Percentiles rank a stretch among this genome's conserved stretches.
phyloP scores from a whole-genome alignment of 1,140 invertebrate genomes.

The Drosophila lini region DNA sequence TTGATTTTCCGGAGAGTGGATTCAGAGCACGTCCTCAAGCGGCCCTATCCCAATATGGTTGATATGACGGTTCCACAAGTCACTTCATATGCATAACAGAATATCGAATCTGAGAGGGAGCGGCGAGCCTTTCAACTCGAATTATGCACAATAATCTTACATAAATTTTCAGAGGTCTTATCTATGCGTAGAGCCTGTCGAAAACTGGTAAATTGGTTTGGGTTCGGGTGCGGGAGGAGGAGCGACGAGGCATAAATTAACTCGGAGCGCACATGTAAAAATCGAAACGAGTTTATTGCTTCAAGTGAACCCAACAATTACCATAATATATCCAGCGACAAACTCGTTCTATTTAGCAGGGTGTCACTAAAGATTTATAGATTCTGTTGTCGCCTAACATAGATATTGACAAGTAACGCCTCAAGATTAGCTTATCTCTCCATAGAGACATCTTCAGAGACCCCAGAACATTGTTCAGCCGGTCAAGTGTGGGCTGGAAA shows the following conservation, averaged over 20 bases:
- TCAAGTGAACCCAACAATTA: slow-evolving; percentile 50
- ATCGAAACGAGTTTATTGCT: slow-evolving; percentile 52
- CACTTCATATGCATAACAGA: slow-evolving; percentile 32
- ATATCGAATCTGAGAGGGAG: slow-evolving; percentile 14
- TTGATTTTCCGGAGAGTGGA: slow-evolving; percentile 21
- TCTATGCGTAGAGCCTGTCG: slow-evolving; percentile 43
- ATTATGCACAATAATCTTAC: slow-evolving; percentile 66
- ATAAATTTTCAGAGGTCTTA: slow-evolving; percentile 60
- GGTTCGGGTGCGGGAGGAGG: not conserved
- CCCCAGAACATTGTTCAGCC: not conserved
- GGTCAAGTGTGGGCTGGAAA: slow-evolving; percentile 14
- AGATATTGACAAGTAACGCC: slow-evolving; percentile 51
- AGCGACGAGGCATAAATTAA: slow-evolving; percentile 45
- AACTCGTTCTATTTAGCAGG: slow-evolving; percentile 48
- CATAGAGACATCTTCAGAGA: slow-evolving; percentile 22
- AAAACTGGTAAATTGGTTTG: slow-evolving; percentile 47
- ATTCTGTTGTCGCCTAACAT: slow-evolving; percentile 38
- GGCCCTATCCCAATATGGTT: slow-evolving; percentile 50
- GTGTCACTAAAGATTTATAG: slow-evolving; percentile 32
- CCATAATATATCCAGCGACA: slow-evolving; percentile 17
- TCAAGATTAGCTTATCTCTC: slow-evolving; percentile 40
- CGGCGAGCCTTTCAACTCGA: slow-evolving; percentile 59
- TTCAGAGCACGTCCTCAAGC: slow-evolving; percentile 33
- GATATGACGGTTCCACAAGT: slow-evolving; percentile 15
- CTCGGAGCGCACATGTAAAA: slow-evolving; percentile 35